Base-by-base conservation (phyloP, 2,888 invertebrate genomes). In the Pecten maximus region DNA sequence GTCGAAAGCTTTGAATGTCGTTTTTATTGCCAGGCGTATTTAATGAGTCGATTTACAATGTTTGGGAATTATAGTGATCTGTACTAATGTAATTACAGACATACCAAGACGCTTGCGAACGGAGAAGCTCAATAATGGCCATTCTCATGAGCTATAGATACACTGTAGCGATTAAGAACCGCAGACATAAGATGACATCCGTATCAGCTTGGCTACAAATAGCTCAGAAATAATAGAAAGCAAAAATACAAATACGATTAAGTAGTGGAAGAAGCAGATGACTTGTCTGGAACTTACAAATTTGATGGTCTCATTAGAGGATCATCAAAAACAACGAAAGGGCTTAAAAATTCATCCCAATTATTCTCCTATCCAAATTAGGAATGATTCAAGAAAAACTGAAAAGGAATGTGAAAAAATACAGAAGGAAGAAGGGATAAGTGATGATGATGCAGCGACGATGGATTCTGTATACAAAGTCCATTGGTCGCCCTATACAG, bases 1-100 rank as follows among this genome's bases (percentile, higher is more conserved):
- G 74, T 74, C 74, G 74, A 74, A 35, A 74, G 74, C 74, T 74
- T 74, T 74, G 74, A 74, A 74, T 74, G 74, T 35, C 74, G 74
- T 74, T 74, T 74, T 74, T 74, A 74, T 74, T 74, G 74, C 74
- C 10, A 8, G 74, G 35, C 35, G 35, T 12, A 74, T 74, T 74
- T 74, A 74, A 74, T 74, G 74, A 74, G 35, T 74, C 74, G 74
- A 74, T 74, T 74, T 74, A 74, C 74, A 74, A 74, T 74, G 74
- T 74, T 74, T 74, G 74, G 19, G 74, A 74, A 74, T 74, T 35
- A 74, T 74, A 74, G 35, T 74, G 74, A 74, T 74, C 74, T 35
- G 74, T 0, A 35, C 10, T 35, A 74, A 74, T 74, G 74, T 74
- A 74, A 74, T 74, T 35, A 74, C 74, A 74, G 74, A 74, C 74